Percentiles rank a stretch among this genome's conserved stretches.
These are phyloP conservation scores for Malurus splendens DNA, from an alignment of 2,797 vertebrate species.

Conservation along the genomic window DNA sequence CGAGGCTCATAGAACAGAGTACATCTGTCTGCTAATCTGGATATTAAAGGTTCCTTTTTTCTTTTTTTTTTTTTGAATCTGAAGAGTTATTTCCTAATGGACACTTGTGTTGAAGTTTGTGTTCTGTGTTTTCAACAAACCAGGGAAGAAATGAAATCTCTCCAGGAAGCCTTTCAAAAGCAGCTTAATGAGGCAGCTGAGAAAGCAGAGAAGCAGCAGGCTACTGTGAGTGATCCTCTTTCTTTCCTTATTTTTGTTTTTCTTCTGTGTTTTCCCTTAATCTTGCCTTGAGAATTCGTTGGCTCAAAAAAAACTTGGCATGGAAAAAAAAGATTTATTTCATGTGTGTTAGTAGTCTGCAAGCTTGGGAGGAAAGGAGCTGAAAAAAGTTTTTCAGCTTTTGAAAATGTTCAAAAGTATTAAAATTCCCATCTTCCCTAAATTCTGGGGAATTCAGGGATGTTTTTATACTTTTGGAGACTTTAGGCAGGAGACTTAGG, in stretches of 20 bases:
- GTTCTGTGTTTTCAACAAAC: slow-evolving; percentile 65
- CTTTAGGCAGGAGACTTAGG: background rate
- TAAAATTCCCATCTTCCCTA: rapidly evolving
- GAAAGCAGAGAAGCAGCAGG: slow-evolving; percentile 93
- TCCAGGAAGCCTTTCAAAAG: slow-evolving; percentile 93
- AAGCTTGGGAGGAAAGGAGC: background rate
- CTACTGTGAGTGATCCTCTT: slow-evolving; percentile 82
- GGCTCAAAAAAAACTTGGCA: background rate
- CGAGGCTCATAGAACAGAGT: background rate
- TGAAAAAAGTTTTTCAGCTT: background rate
- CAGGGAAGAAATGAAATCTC: slow-evolving; percentile 97
- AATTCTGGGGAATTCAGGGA: background rate
- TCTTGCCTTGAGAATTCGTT: background rate
- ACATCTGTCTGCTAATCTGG: background rate
- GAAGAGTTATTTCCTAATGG: background rate
- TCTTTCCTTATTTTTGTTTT: background rate
- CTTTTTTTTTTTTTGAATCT: background rate
- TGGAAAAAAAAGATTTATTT: background rate
- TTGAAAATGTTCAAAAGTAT: background rate
- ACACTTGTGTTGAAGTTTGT: slow-evolving; percentile 29
- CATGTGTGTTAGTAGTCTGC: background rate
- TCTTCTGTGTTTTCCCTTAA: background rate
- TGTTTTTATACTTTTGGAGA: background rate
- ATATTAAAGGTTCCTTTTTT: slow-evolving; percentile 6
- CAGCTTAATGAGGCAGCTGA: slow-evolving; percentile 93